Conservation (phyloP, 2,113 vertebrate species). For the Psilopsiagon aymara region DNA sequence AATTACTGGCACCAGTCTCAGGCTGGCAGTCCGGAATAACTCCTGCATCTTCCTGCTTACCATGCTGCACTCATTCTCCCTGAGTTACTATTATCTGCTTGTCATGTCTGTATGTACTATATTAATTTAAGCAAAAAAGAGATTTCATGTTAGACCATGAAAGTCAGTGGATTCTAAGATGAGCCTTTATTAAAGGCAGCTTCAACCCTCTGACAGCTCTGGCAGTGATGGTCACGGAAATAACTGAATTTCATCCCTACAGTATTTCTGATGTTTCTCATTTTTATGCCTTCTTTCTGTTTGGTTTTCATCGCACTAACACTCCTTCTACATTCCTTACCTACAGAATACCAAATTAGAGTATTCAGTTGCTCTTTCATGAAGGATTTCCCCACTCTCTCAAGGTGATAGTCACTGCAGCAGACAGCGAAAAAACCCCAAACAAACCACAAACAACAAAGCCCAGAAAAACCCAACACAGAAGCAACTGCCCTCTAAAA, state of each 20-base stretch:
- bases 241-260: neutral
- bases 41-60: neutral
- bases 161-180: constrained; percentile 8
- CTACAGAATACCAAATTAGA: neutral
- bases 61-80: neutral
- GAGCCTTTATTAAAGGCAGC: constrained; percentile 7
- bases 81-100: neutral
- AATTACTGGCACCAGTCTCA: neutral
- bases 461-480: neutral
- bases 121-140: constrained; percentile 51
- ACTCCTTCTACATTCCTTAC: neutral
- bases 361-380: neutral
- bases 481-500: neutral
- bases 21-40: neutral
- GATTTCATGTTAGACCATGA: constrained; percentile 17
- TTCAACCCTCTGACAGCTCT: neutral
- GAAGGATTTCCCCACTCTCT: neutral
- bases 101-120: neutral
- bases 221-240: neutral
- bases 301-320: neutral
- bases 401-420: neutral
- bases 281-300: constrained; percentile 19
- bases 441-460: neutral
- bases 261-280: neutral
- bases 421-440: neutral